phyloP scores from a whole-genome alignment of 1,140 invertebrate species.

The Meloidogyne hapla region DNA sequence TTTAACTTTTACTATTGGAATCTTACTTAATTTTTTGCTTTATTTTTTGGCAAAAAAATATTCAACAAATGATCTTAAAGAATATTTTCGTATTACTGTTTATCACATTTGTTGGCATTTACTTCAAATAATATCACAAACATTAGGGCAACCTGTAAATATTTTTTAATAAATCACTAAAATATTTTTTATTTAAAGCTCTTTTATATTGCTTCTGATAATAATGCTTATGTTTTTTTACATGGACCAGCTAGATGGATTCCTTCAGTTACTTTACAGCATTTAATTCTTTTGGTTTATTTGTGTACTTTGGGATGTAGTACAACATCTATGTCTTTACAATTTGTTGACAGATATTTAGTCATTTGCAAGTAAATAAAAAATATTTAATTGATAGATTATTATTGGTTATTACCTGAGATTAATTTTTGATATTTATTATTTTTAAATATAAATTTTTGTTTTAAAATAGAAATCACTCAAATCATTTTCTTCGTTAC shows the following conservation, averaged over 20 bases:
- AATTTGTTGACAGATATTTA: slow-evolving; percentile 2
- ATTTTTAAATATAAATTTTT: neutral
- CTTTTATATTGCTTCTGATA: neutral
- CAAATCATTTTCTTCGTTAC: neutral
- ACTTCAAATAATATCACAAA: slow-evolving; percentile 3
- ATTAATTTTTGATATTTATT: too few relatives aligned
- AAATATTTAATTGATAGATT: too few relatives aligned
- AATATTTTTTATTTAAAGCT: neutral
- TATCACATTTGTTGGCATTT: neutral
- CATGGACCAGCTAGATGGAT: neutral
- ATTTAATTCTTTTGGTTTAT: neutral
- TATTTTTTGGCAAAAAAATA: slow-evolving; percentile 3
- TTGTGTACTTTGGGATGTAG: neutral
- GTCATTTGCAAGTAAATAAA: neutral
- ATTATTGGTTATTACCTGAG: too few relatives aligned
- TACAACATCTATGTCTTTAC: neutral
- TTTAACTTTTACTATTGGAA: neutral
- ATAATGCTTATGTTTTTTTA: slow-evolving; percentile 3
- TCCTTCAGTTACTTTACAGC: neutral
- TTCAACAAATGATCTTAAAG: neutral
- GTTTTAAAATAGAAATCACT: slow-evolving; percentile 1
- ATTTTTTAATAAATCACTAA: neutral
- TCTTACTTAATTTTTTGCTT: neutral
- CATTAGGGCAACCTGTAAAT: neutral
- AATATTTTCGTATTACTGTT: neutral